A percentile compares a stretch with the other conserved stretches of the same genome.
These are phyloP conservation scores for Chloropsis cyanopogon DNA, from an alignment of 2,113 vertebrate genomes.

Conservation along the genomic window DNA sequence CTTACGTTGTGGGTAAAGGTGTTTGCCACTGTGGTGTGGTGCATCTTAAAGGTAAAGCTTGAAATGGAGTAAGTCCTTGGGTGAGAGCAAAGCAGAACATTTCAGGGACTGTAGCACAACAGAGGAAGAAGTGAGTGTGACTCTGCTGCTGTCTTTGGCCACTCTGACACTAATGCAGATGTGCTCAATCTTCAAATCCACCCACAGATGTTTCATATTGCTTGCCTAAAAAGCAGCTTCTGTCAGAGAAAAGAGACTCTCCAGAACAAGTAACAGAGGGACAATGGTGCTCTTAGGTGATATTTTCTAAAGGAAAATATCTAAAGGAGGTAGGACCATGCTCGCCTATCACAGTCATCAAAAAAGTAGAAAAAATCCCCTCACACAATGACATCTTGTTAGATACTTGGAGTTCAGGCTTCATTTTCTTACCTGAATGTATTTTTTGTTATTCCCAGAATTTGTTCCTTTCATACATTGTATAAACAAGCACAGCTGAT, in stretches of 20 bases:
- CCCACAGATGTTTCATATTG: neutral
- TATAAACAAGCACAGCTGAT: neutral
- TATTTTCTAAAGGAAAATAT: neutral
- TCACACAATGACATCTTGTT: neutral
- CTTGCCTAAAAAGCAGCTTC: neutral
- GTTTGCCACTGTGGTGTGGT: neutral
- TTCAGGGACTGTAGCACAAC: neutral
- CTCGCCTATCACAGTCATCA: neutral
- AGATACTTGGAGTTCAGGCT: neutral
- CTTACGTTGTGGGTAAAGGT: rapidly evolving
- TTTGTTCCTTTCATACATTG: neutral
- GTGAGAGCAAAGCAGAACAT: neutral
- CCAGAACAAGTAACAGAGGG: neutral
- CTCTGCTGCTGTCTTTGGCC: neutral
- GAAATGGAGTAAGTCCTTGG: neutral
- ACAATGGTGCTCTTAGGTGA: neutral
- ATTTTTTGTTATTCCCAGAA: neutral
- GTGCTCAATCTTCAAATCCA: neutral
- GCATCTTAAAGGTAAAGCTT: neutral
- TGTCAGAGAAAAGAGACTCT: neutral
- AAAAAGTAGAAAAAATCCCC: neutral
- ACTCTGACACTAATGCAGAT: neutral
- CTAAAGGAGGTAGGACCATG: neutral
- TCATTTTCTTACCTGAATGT: neutral
- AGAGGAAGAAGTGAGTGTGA: neutral